Conservation (phyloP, 1,140 invertebrate species). For the Drosophila nasuta region DNA sequence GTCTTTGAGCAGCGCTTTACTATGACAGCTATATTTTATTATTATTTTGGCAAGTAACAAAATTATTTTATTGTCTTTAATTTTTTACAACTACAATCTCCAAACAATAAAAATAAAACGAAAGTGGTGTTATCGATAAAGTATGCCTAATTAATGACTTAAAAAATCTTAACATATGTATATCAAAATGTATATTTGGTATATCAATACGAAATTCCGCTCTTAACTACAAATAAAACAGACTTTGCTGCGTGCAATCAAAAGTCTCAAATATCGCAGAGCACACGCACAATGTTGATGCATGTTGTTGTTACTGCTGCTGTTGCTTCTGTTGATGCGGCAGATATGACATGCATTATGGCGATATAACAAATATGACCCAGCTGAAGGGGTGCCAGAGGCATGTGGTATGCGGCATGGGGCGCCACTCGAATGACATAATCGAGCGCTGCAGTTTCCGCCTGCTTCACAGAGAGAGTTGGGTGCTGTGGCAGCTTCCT, state of each 20-base stretch:
- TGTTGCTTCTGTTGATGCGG: conserved; percentile 46
- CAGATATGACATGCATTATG: conserved; percentile 80
- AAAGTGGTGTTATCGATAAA: too few relatives aligned
- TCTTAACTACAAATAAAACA: too few relatives aligned
- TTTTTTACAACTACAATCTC: too few relatives aligned
- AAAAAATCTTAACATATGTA: too few relatives aligned
- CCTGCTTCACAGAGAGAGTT: conserved; percentile 17
- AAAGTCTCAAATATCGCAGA: conserved; percentile 42
- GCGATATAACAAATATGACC: conserved; percentile 59
- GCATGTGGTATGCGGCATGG: not conserved
- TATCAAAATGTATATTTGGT: too few relatives aligned
- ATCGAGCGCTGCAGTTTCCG: conserved; percentile 75
- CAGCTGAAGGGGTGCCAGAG: not conserved
- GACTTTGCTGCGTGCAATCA: conserved; percentile 6
- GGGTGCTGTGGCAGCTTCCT: conserved; percentile 32
- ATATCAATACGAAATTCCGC: too few relatives aligned
- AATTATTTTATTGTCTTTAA: too few relatives aligned
- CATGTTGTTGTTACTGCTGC: conserved; percentile 23
- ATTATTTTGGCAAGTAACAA: too few relatives aligned
- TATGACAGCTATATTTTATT: too few relatives aligned
- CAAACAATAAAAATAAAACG: too few relatives aligned
- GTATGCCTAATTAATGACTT: too few relatives aligned
- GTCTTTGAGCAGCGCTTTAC: too few relatives aligned
- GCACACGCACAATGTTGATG: conserved; percentile 43
- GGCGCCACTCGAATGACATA: conserved; percentile 66